Evolutionary conservation across 1,140 invertebrate species (phyloP).

Genomic region (Oppia nitens): DNA sequence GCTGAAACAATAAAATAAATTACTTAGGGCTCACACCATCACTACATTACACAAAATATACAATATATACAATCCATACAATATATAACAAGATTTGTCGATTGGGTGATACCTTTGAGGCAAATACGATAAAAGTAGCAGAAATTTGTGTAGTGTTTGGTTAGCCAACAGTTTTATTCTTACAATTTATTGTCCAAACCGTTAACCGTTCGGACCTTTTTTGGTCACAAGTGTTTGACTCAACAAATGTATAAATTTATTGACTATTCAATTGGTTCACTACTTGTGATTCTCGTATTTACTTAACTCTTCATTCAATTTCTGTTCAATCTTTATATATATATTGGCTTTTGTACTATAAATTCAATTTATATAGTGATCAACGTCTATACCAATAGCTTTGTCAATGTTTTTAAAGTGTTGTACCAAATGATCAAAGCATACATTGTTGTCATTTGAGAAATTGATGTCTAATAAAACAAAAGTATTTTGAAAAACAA

Average conservation of each 20-base stretch:
- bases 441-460: too few species aligned
- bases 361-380: too few species aligned
- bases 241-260: not conserved
- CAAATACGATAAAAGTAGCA: not conserved
- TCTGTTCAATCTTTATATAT: too few species aligned
- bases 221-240: not conserved
- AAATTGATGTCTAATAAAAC: not conserved
- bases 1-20: too few species aligned
- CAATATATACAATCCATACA: too few species aligned
- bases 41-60: too few species aligned
- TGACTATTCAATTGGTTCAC: not conserved
- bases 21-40: too few species aligned
- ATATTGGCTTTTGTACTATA: too few species aligned
- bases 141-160: not conserved
- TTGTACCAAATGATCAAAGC: not conserved
- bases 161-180: not conserved
- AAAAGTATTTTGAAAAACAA: not conserved
- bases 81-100: not conserved
- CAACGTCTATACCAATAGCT: too few species aligned
- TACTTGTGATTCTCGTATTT: not conserved
- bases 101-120: not conserved
- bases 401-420: not conserved
- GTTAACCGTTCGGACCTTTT: not conserved
- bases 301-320: not conserved
- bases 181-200: not conserved